Percentiles rank a stretch among this genome's conserved stretches.
phyloP scores from a whole-genome alignment of 1,140 invertebrate species.

The Diabrotica undecimpunctata region DNA sequence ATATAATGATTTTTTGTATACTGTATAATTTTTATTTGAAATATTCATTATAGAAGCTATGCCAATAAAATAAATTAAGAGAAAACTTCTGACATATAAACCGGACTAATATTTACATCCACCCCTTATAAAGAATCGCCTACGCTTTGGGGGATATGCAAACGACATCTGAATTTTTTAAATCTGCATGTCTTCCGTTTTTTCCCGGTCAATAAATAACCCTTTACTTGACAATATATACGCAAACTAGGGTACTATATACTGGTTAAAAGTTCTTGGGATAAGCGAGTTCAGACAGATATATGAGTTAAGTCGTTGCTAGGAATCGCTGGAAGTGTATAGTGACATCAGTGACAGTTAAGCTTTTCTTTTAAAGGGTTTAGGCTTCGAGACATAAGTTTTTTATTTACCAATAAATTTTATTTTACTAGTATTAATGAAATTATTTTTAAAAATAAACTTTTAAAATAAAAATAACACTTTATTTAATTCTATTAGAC shows the following conservation, averaged over 20 bases:
- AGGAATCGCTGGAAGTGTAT: constrained; percentile 11
- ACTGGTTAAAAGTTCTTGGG: constrained; percentile 31
- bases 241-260: constrained; percentile 32
- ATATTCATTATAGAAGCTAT: too few relatives aligned
- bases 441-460: too few relatives aligned
- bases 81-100: too few relatives aligned
- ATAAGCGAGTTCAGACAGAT: constrained; percentile 33
- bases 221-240: constrained; percentile 29
- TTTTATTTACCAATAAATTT: too few relatives aligned
- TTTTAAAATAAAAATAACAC: too few relatives aligned
- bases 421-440: too few relatives aligned
- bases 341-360: not conserved
- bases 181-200: constrained; percentile 21
- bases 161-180: constrained; percentile 20
- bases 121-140: not conserved
- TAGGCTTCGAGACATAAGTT: too few relatives aligned
- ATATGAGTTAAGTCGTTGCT: constrained; percentile 33
- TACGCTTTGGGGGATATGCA: constrained; percentile 6
- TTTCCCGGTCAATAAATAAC: constrained; percentile 29
- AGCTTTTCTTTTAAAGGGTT: too few relatives aligned
- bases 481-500: too few relatives aligned
- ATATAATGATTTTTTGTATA: too few relatives aligned
- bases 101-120: not conserved
- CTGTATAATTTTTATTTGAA: too few relatives aligned
- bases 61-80: too few relatives aligned